Base-by-base conservation (phyloP, 23 tunicate species). In the Halocynthia roretzi region DNA sequence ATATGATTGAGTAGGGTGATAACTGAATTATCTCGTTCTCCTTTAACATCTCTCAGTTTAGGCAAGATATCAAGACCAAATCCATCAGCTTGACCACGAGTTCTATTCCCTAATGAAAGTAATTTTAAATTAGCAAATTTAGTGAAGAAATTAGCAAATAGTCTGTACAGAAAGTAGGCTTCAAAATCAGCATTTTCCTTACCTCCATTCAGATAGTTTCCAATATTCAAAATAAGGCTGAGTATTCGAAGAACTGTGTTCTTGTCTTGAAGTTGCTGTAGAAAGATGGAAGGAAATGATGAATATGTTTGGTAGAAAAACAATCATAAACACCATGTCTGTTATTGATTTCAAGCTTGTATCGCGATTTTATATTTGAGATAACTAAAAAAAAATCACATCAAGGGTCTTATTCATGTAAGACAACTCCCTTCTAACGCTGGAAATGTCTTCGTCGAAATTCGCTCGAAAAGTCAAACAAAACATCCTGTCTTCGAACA, bases 41-140 rank as follows among this genome's bases (percentile, higher is more conserved):
- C 79, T 79, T 79, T 85, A 14, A 85, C 89, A 66, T 85, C 89
- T 71, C 72, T 85, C 71, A 85, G 62, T 58, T 85, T 85, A 8
- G 81, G 56, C 14, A 85, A 74, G 23, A 85, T 80, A 9, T 85
- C 89, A 19, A 85, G 83, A 6, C 53, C 81, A 75, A 85, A 85
- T 15, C 89, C 89, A 61, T 71, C 80, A 23, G 89, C 89, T 62
- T 79, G 71, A 9, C 89, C 89, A 7, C 89, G 78, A 15, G 89
- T 58, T 52, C 73, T 52, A 71, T 85, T 85, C 15, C 89, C 89
- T 85, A 67, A 9, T 44, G 61, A 12, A 75, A 6, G 12, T 58
- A 14, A 14, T 58, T 14, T 1, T 58, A 58, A 4, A 58, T 58
- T 58, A 58, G 17, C 1, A 58, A 58, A 14, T 58, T 14, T 4